Evolutionary conservation across 2,113 vertebrate species (phyloP).

Genomic region (Pithys albifrons): DNA sequence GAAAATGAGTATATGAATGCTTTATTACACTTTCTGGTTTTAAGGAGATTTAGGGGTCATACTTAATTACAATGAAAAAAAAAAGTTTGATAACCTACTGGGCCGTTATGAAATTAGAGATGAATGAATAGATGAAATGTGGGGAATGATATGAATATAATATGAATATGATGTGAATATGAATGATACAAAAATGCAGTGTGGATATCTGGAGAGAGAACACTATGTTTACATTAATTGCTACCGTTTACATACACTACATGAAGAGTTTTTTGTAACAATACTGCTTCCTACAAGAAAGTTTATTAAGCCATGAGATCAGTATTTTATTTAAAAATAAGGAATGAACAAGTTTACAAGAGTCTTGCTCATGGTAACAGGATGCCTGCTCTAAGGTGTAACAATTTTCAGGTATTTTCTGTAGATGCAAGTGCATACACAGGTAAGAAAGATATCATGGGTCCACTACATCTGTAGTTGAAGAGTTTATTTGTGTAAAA

Average conservation of each 20-base stretch:
- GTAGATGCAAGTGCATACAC: accelerated
- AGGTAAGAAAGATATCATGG: background rate
- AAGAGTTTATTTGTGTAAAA: background rate
- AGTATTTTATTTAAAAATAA: background rate
- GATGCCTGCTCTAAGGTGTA: accelerated
- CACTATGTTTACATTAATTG: background rate
- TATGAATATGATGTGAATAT: background rate
- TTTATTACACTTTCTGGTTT: background rate
- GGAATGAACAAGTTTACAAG: background rate
- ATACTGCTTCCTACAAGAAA: background rate
- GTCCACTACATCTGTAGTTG: background rate
- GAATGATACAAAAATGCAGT: background rate
- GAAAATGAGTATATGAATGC: background rate
- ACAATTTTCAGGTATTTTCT: background rate
- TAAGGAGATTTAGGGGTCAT: background rate
- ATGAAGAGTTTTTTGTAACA: background rate
- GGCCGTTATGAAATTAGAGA: background rate
- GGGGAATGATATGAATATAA: background rate
- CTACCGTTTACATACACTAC: background rate
- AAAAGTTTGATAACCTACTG: background rate
- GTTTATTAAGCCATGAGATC: background rate
- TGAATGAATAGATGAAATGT: background rate
- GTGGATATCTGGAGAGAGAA: background rate
- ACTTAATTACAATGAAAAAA: background rate
- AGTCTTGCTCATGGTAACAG: background rate